phyloP scores from a whole-genome alignment of 2,113 vertebrate genomes.

The Bubo blakistoni region DNA sequence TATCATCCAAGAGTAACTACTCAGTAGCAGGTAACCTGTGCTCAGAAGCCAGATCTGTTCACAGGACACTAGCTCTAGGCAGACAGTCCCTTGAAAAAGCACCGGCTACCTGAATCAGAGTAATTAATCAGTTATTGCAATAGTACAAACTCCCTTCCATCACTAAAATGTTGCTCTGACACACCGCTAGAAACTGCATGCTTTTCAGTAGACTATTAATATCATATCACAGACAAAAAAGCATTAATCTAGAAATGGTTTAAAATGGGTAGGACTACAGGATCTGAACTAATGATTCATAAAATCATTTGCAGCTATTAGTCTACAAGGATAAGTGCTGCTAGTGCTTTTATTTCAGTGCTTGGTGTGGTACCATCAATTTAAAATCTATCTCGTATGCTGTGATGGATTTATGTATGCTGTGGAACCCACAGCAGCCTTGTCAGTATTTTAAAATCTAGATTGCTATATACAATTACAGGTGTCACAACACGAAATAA shows the following conservation, averaged over 20 bases:
- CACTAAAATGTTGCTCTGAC: background rate
- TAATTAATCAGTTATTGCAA: constrained; percentile 29
- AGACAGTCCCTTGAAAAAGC: background rate
- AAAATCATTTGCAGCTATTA: constrained; percentile 74
- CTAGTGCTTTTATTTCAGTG: constrained; percentile 64
- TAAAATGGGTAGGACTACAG: constrained; percentile 59
- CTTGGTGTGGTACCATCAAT: constrained; percentile 60
- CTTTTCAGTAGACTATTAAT: constrained; percentile 42
- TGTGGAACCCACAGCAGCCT: constrained; percentile 26
- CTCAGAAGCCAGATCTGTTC: background rate
- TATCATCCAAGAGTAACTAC: background rate
- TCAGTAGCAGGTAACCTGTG: background rate
- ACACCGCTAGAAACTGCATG: background rate
- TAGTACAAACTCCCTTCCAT: constrained; percentile 5
- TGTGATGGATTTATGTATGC: constrained; percentile 47
- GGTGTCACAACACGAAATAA: constrained; percentile 67
- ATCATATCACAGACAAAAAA: constrained; percentile 50
- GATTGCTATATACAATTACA: constrained; percentile 51
- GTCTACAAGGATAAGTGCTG: constrained; percentile 59
- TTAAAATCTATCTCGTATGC: constrained; percentile 51
- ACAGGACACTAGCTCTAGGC: background rate
- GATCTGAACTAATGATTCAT: constrained; percentile 74
- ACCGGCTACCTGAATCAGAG: background rate
- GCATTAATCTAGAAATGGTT: constrained; percentile 58
- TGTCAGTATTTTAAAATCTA: constrained; percentile 58